phyloP scores from a whole-genome alignment of 2,888 invertebrate species.

The Candidula unifasciata region DNA sequence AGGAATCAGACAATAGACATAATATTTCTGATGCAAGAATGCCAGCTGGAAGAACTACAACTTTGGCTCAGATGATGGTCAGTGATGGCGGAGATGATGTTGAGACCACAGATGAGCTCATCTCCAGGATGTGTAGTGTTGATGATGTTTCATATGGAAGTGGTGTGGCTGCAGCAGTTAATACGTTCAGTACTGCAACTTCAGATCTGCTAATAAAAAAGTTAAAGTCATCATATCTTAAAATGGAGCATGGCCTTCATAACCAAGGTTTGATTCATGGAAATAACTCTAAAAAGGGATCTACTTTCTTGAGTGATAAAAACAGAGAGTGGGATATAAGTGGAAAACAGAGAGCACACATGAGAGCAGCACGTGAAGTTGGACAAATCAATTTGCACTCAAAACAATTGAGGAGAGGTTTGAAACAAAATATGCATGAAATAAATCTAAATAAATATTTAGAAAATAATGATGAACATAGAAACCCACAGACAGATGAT shows the following conservation, averaged over 20 bases:
- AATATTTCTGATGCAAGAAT: not conserved
- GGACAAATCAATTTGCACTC: conserved; percentile 33
- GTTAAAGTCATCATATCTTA: not conserved
- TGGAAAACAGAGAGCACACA: not conserved
- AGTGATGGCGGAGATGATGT: not conserved
- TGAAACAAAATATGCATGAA: not conserved
- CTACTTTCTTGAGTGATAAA: not conserved
- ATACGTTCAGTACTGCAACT: not conserved
- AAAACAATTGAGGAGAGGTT: conserved; percentile 36
- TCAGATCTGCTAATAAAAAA: not conserved
- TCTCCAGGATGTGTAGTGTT: not conserved
- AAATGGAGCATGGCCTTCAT: not conserved
- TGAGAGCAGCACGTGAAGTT: conserved; percentile 26
- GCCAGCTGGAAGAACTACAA: not conserved
- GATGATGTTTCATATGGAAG: not conserved
- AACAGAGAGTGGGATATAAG: not conserved
- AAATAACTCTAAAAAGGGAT: not conserved
- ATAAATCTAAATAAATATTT: not conserved
- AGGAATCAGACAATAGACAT: not conserved
- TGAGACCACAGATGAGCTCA: not conserved
- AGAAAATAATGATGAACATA: not conserved
- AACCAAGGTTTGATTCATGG: not conserved
- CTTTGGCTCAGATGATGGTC: not conserved
- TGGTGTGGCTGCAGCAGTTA: not conserved
- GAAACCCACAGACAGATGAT: not conserved